phyloP scores from a whole-genome alignment of 2,888 invertebrate genomes.

The Lydus trimaculatus region DNA sequence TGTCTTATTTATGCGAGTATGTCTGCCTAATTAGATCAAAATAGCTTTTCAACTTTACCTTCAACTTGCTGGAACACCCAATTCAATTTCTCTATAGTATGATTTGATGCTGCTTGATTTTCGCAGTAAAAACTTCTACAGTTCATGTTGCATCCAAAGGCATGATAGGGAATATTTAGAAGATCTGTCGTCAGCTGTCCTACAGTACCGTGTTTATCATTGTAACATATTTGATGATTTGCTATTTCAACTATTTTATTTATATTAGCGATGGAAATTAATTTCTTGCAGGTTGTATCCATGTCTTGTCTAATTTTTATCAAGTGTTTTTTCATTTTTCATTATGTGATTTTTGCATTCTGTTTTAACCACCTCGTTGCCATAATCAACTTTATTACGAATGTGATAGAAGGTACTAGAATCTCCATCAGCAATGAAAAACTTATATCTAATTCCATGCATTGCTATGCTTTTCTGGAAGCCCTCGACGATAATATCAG shows the following conservation, averaged over 20 bases:
- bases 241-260: not conserved
- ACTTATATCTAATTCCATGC: slow-evolving; percentile 28
- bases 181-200: not conserved
- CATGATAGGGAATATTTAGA: not conserved
- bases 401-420: slow-evolving; percentile 11
- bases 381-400: not conserved
- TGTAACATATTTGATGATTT: not conserved
- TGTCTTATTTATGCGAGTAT: no score
- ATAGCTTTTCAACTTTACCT: not conserved
- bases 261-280: not conserved
- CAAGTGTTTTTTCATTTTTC: slow-evolving; percentile 25
- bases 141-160: not conserved
- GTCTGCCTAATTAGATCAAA: not conserved
- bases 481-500: slow-evolving; percentile 30
- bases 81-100: not conserved
- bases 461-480: slow-evolving; percentile 27
- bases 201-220: not conserved
- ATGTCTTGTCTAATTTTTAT: not conserved
- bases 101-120: not conserved
- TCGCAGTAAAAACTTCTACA: slow-evolving; percentile 8
- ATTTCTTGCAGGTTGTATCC: not conserved
- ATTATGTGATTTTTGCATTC: slow-evolving; percentile 34
- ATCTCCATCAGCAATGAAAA: slow-evolving; percentile 35
- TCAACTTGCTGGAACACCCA: not conserved
- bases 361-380: slow-evolving; percentile 24